Percentiles rank a stretch among this genome's conserved stretches.
Conservation (phyloP, 2,797 vertebrate genomes). For the Tenualosa ilisha region DNA sequence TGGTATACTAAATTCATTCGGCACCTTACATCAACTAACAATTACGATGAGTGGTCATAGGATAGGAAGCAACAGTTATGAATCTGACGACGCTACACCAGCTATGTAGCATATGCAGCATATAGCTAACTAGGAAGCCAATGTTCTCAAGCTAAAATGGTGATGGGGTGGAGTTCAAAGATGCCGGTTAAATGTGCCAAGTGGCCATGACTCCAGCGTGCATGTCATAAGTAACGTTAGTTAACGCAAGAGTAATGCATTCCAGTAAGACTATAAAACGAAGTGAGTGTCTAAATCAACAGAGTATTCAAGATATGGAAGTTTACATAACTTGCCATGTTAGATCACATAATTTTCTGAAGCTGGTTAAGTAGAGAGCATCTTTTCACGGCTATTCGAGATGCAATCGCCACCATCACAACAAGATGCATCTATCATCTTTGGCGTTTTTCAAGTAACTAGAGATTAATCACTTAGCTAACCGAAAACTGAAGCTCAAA, state of each 20-base stretch:
- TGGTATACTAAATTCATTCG: background rate
- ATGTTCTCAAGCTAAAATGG: slow-evolving; percentile 17
- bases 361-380: background rate
- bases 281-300: background rate
- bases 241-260: background rate
- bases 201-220: slow-evolving; percentile 7
- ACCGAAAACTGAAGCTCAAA: too few species aligned
- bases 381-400: background rate
- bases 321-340: too few species aligned
- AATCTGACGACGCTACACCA: background rate
- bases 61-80: background rate
- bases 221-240: background rate
- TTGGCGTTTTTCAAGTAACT: background rate
- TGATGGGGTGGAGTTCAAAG: slow-evolving; percentile 18
- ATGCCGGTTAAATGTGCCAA: slow-evolving; percentile 21
- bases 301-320: too few species aligned
- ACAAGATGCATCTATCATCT: too few species aligned
- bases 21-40: background rate
- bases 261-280: background rate
- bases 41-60: too few species aligned
- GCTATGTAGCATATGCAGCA: background rate
- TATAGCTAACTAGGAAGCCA: background rate
- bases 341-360: too few species aligned
- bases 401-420: background rate
- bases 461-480: background rate